Conservation (phyloP, 2,113 vertebrate species). For the Neoarius graeffei region DNA sequence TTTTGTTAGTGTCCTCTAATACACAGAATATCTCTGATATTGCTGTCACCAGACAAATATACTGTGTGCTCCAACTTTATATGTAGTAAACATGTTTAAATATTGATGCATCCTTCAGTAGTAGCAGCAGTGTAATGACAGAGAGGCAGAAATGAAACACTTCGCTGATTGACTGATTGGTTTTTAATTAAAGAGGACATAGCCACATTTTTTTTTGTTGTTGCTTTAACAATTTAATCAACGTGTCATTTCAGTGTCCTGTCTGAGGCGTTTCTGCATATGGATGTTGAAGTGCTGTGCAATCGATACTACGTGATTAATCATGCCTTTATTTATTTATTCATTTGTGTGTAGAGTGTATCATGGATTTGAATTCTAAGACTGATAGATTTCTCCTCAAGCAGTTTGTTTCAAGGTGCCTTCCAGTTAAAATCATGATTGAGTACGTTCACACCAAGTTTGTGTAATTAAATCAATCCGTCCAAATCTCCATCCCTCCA, state of each 20-base stretch:
- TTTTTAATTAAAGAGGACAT: conserved; percentile 71
- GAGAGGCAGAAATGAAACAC: conserved; percentile 61
- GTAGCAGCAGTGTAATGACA: conserved; percentile 57
- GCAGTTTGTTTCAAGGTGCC: neutral
- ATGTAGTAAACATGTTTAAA: conserved; percentile 40
- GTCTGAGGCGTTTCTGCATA: conserved; percentile 64
- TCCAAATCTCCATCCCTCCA: too few relatives aligned
- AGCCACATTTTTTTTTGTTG: conserved; percentile 54
- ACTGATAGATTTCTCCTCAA: conserved; percentile 7
- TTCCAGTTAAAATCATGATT: neutral
- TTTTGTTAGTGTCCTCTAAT: neutral
- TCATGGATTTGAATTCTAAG: neutral
- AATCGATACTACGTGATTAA: conserved; percentile 6
- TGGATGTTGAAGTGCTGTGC: conserved; percentile 1
- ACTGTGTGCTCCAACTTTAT: neutral
- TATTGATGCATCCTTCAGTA: conserved; percentile 47
- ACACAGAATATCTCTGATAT: too few relatives aligned
- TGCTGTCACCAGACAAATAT: neutral
- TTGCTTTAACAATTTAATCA: conserved; percentile 69
- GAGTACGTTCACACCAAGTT: neutral
- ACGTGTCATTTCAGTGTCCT: conserved; percentile 63
- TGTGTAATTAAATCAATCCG: neutral
- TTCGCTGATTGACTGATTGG: conserved; percentile 62
- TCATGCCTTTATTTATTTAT: neutral
- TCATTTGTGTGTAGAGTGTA: neutral